A percentile compares a stretch with the other conserved stretches of the same genome.
These are phyloP conservation scores for Shinisaurus crocodilurus DNA, from an alignment of 2,113 vertebrate genomes.

Conservation along the genomic window DNA sequence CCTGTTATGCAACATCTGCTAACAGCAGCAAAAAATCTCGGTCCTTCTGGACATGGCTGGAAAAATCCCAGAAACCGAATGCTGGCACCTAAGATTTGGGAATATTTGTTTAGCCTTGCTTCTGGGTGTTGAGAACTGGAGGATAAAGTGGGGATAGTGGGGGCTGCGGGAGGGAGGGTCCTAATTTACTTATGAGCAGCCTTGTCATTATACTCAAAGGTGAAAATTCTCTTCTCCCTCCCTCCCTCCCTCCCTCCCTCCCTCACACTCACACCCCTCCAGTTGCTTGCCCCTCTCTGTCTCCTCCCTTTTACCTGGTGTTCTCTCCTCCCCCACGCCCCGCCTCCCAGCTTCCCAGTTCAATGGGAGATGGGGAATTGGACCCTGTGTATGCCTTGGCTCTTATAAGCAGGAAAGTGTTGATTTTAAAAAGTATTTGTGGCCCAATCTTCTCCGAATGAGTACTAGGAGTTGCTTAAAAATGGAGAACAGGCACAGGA, in stretches of 20 bases:
- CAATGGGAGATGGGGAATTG: neutral
- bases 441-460: neutral
- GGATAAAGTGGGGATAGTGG: neutral
- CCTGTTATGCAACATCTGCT: neutral
- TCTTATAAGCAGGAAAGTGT: neutral
- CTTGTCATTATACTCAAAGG: neutral
- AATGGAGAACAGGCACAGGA: neutral
- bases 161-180: neutral
- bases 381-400: neutral
- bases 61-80: neutral
- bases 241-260: too few species aligned
- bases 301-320: neutral
- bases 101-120: neutral
- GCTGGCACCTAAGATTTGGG: neutral
- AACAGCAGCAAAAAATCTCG: neutral
- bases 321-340: neutral
- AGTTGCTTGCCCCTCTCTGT: neutral
- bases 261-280: neutral
- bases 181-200: neutral
- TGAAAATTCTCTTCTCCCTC: neutral
- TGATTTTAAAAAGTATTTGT: neutral
- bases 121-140: too few species aligned
- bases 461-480: too few species aligned
- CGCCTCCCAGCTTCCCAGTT: neutral
- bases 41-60: neutral